Evolutionary conservation across 2,888 invertebrate species (phyloP), one percentile per base, ranked within the genome.

Genomic region (Odontocolon sp.): DNA sequence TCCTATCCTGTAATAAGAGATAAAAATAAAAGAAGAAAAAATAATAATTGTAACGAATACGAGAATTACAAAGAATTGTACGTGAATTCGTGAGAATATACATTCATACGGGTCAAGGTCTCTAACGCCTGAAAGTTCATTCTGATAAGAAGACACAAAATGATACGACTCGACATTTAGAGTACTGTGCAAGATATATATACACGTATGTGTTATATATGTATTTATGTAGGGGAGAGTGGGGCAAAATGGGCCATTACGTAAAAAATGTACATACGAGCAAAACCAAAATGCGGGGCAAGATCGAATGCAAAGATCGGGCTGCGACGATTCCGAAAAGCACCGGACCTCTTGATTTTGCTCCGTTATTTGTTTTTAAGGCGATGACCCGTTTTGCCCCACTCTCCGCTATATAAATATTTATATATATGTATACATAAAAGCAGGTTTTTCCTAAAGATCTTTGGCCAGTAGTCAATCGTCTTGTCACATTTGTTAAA

Each of bases 101-200:
- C 14, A 11, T 45, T 21, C 8, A 54, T 16, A 18, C 6, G 33
- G 57, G 59, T 70, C 70, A 70, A 75, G 69, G 64, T 70, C 33
- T 57, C 6, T 23, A 28, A 68, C 45, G 18, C 11, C 28, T 8
- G 2, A 31, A 38, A 40, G 28, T 64, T 69, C 28, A 54, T 36
- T 59, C 26, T 8, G 75, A 75, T 70, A 76, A 76, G 38, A 33
- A 26, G 21, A 21, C 6, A 26, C 18, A 16, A 38, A 66, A n/a
- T n/a, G 52, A 52, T 52, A 52, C 9, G 40, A 42, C 28, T 23
- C n/a, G 47, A 33, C 31, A 1, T 18, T 56, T 14, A 21, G 26
- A 28, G 36, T 8, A 11, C 42, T 61, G 45, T 14, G 23, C 14
- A n/a, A 57, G 14, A 63, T 63, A 11, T 4, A 4, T 40, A n/a